Percentiles rank a stretch among this genome's conserved stretches.
Conservation (phyloP, 1,140 invertebrate species). For the Bicyclus anynana region DNA sequence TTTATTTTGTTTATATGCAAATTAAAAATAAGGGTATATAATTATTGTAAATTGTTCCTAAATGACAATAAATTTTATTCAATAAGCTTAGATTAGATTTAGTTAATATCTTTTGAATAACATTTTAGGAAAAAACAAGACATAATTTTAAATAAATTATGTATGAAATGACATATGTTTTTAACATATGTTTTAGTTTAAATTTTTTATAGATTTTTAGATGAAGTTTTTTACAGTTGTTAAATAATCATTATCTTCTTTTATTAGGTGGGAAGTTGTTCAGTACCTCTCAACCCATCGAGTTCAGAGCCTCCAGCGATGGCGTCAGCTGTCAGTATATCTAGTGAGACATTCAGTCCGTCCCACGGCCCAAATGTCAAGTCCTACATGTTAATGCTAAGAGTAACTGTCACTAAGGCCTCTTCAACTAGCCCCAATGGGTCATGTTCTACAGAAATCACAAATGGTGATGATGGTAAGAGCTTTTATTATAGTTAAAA, state of each 20-base stretch:
- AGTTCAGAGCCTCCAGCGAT: conserved; percentile 83
- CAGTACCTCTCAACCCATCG: conserved; percentile 89
- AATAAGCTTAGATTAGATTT: no score
- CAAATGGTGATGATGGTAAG: conserved; percentile 72
- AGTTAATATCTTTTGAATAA: no score
- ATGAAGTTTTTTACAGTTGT: no score
- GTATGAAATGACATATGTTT: no score
- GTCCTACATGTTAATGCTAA: conserved; percentile 91
- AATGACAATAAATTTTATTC: no score
- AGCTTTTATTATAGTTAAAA: conserved; percentile 3
- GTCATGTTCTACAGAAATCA: conserved; percentile 71
- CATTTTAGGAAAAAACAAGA: no score
- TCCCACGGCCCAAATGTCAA: conserved; percentile 90
- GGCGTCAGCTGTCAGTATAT: conserved; percentile 88
- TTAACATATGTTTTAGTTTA: no score
- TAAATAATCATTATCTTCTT: neutral
- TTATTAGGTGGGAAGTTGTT: conserved; percentile 82
- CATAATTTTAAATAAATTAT: no score
- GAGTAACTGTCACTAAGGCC: conserved; percentile 79
- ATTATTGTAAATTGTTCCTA: no score
- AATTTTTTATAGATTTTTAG: no score
- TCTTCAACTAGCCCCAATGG: conserved; percentile 51
- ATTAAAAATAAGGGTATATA: no score
- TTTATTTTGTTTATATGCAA: no score
- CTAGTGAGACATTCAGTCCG: conserved; percentile 89